Evolutionary conservation across 2,888 invertebrate genomes (phyloP).

Genomic region (Hyposoter didymator): DNA sequence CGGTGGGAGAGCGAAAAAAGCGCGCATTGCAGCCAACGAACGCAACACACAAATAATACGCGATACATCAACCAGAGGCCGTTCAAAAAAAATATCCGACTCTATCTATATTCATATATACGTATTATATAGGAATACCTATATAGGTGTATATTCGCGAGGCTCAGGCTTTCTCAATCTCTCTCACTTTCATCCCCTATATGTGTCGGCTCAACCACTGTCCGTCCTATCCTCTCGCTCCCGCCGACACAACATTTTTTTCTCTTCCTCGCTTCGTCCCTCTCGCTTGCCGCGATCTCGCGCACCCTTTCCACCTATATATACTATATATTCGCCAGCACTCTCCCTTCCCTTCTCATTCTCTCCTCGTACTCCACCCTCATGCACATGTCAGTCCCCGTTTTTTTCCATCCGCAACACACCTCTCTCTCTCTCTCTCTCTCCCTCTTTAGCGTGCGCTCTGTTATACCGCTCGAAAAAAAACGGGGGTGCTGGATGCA

Average conservation of each 20-base stretch:
- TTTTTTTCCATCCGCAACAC: conserved; percentile 76
- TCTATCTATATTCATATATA: conserved; percentile 70
- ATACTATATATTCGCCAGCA: conserved; percentile 24
- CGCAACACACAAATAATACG: conserved; percentile 84
- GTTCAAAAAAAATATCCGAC: conserved; percentile 56
- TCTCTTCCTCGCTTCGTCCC: conserved; percentile 71
- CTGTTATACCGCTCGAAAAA: conserved; percentile 65
- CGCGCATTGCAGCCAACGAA: conserved; percentile 84
- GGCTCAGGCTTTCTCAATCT: conserved; percentile 71
- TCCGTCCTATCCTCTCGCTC: conserved; percentile 69
- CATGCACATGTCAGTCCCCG: conserved; percentile 74
- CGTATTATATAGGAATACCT: conserved; percentile 68
- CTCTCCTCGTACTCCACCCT: conserved; percentile 72
- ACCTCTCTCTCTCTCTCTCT: conserved; percentile 71
- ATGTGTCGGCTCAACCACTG: conserved; percentile 54
- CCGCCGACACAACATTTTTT: conserved; percentile 56
- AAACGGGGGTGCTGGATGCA: conserved; percentile 77
- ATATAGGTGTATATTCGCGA: conserved; percentile 68
- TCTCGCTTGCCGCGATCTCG: conserved; percentile 69
- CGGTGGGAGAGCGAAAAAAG: conserved; percentile 84
- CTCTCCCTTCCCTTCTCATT: conserved; percentile 57
- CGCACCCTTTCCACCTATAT: conserved; percentile 70
- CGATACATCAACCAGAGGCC: conserved; percentile 82
- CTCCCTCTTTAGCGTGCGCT: conserved; percentile 6
- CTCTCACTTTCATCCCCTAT: conserved; percentile 67